Percentiles rank a stretch among this genome's conserved stretches.
Conservation (phyloP, 2,888 invertebrate genomes). For the Agrilus mali region DNA sequence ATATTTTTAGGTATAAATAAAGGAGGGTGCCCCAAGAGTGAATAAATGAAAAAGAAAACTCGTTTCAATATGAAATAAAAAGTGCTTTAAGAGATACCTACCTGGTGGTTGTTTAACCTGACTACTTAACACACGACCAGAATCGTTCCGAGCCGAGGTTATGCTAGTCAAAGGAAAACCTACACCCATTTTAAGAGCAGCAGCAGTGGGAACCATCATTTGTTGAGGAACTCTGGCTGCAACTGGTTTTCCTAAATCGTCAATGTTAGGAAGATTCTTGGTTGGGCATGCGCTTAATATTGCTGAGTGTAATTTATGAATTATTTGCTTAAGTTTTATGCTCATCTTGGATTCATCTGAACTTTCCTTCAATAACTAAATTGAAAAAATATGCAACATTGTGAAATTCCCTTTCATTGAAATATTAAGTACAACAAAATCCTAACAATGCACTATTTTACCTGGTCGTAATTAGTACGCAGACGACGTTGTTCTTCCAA, state of each 20-base stretch:
- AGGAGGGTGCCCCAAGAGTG: too few relatives aligned
- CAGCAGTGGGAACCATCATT: slow-evolving; percentile 67
- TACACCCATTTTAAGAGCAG: slow-evolving; percentile 76
- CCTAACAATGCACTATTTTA: slow-evolving; percentile 23
- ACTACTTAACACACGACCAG: slow-evolving; percentile 52
- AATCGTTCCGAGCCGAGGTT: slow-evolving; percentile 52
- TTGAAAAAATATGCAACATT: slow-evolving; percentile 1
- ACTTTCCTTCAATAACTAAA: slow-evolving; percentile 44
- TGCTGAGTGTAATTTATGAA: slow-evolving; percentile 49
- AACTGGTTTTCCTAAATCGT: slow-evolving; percentile 39
- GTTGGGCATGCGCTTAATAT: slow-evolving; percentile 48
- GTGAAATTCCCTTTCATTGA: not conserved
- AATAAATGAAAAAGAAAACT: too few relatives aligned
- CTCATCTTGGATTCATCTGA: slow-evolving; percentile 51
- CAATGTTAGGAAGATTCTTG: slow-evolving; percentile 44
- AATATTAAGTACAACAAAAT: too few relatives aligned
- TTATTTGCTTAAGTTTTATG: slow-evolving; percentile 44
- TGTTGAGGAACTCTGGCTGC: slow-evolving; percentile 29
- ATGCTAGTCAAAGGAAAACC: slow-evolving; percentile 63
- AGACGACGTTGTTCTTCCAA: slow-evolving; percentile 65
- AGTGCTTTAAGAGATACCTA: slow-evolving; percentile 15
- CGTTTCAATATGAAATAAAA: too few relatives aligned
- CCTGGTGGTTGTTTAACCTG: slow-evolving; percentile 41
- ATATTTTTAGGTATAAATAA: too few relatives aligned
- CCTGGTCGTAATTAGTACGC: slow-evolving; percentile 67